phyloP scores from a whole-genome alignment of 2,797 vertebrate species.

The Microchirus variegatus region DNA sequence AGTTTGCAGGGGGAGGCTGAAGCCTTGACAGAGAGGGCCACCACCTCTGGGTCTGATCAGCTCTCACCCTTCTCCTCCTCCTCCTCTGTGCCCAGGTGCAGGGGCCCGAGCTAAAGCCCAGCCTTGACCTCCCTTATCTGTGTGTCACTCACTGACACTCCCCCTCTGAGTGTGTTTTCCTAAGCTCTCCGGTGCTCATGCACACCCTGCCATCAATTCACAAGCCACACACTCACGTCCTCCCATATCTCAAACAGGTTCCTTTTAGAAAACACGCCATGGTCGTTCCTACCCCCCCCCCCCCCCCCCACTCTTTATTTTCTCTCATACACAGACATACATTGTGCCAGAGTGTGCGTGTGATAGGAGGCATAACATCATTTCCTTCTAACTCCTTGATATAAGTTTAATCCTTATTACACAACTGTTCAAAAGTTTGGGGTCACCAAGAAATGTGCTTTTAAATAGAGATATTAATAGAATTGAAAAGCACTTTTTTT shows the following conservation, averaged over 20 bases:
- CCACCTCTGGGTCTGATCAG: slow-evolving; percentile 79
- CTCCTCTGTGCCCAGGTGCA: slow-evolving; percentile 74
- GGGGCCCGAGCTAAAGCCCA: slow-evolving; percentile 58
- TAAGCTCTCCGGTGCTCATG: slow-evolving; percentile 61
- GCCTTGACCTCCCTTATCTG: slow-evolving; percentile 82
- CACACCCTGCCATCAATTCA: slow-evolving; percentile 66
- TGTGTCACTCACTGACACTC: slow-evolving; percentile 71
- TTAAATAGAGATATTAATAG: no score
- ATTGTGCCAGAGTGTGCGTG: no score
- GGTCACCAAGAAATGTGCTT: no score
- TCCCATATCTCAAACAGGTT: slow-evolving; percentile 53
- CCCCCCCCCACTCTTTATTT: slow-evolving; percentile 11
- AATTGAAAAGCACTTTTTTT: no score
- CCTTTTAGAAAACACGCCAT: slow-evolving; percentile 47
- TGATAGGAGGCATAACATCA: no score
- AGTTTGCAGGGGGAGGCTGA: slow-evolving; percentile 27
- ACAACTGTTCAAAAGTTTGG: no score
- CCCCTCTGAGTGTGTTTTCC: slow-evolving; percentile 67
- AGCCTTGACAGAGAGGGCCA: slow-evolving; percentile 53
- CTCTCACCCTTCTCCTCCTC: slow-evolving; percentile 65
- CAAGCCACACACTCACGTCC: slow-evolving; percentile 54
- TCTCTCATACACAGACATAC: slow-evolving; percentile 3
- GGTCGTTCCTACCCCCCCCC: neutral
- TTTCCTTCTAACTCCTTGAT: no score
- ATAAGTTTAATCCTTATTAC: no score